Percentiles rank a stretch among this genome's conserved stretches.
Evolutionary conservation across 2,113 vertebrate genomes (phyloP).

Genomic region (Pteruthius melanotis): DNA sequence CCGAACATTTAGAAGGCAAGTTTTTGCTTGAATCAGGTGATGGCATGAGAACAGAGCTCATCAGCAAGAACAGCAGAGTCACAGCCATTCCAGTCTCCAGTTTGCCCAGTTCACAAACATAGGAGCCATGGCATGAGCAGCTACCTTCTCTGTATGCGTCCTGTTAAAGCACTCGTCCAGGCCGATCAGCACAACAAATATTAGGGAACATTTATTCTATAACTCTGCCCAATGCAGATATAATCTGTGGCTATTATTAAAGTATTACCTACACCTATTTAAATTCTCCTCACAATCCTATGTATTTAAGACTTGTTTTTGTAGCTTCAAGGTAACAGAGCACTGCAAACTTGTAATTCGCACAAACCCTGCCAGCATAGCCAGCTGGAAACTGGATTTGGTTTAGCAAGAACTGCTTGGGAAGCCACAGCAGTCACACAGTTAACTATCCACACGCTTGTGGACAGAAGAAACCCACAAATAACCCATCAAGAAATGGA

Average conservation of each 20-base stretch:
- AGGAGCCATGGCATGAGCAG: not conserved
- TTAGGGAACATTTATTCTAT: not conserved
- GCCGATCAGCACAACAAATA: not conserved
- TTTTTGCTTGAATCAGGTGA: not conserved
- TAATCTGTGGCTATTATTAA: not conserved
- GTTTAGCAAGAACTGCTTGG: not conserved
- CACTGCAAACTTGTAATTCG: not conserved
- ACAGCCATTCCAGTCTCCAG: not conserved
- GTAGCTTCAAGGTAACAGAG: not conserved
- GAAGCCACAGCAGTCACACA: not conserved
- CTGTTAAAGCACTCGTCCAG: not conserved
- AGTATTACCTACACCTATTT: not conserved
- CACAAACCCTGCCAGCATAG: not conserved
- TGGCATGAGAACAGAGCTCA: not conserved
- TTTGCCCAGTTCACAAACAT: not conserved
- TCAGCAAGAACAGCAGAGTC: not conserved
- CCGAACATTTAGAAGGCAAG: not conserved
- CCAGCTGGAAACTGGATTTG: not conserved
- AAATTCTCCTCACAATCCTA: not conserved
- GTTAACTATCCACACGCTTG: not conserved
- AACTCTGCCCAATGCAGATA: not conserved
- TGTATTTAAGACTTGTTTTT: not conserved
- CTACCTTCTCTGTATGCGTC: fast-evolving
- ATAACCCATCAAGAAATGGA: not conserved
- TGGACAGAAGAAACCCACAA: not conserved